Percentiles rank a stretch among this genome's conserved stretches.
phyloP scores from a whole-genome alignment of 2,113 vertebrate species.

The Neodontobutis hainanensis region DNA sequence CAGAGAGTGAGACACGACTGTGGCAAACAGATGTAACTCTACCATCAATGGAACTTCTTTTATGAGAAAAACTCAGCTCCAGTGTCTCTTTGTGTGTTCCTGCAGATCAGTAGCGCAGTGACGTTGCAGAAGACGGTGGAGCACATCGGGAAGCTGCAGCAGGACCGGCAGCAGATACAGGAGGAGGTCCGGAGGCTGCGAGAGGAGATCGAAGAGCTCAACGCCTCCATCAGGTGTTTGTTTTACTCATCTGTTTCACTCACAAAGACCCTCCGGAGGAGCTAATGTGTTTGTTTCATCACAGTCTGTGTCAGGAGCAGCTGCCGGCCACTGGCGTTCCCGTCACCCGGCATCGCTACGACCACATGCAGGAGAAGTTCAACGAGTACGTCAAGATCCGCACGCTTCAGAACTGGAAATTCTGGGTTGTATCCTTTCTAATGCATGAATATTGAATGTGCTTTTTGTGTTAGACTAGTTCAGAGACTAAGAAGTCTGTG shows the following conservation, averaged over 20 bases:
- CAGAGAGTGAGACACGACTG: too few species aligned
- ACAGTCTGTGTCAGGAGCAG: constrained; percentile 90
- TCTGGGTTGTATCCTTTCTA: constrained; percentile 97
- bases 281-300: background rate
- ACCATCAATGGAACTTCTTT: too few species aligned
- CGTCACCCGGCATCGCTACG: constrained; percentile 76
- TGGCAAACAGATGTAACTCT: too few species aligned
- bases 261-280: too few species aligned
- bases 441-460: too few species aligned
- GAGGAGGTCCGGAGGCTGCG: constrained; percentile 89
- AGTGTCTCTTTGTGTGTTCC: background rate
- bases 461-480: too few species aligned
- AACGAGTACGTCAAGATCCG: constrained; percentile 90
- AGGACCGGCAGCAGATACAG: constrained; percentile 89
- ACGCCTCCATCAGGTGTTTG: constrained; percentile 86
- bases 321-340: constrained; percentile 93
- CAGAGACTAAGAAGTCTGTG: too few species aligned
- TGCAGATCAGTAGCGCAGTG: constrained; percentile 89
- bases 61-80: background rate
- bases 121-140: constrained; percentile 95
- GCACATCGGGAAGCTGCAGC: constrained; percentile 93
- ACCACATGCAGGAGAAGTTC: constrained; percentile 88
- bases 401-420: constrained; percentile 96
- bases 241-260: background rate
- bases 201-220: constrained; percentile 93